These are phyloP conservation scores for Chloropsis cyanopogon DNA, from an alignment of 2,113 vertebrate species.

Conservation along the genomic window DNA sequence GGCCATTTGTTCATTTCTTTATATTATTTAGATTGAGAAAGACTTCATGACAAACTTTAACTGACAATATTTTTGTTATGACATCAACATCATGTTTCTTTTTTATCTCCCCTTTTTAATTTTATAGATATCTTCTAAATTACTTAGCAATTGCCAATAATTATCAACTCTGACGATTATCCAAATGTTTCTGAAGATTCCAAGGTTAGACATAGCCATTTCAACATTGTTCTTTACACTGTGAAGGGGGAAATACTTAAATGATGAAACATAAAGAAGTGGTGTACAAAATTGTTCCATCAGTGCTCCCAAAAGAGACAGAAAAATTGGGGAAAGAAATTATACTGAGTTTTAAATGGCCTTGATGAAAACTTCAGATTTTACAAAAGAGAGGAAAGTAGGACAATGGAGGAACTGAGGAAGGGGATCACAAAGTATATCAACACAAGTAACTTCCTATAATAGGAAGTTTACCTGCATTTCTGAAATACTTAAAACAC, in stretches of 20 bases:
- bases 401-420: neutral
- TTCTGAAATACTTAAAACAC: neutral
- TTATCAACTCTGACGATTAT: neutral
- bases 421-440: neutral
- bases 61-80: neutral
- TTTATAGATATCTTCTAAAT: neutral
- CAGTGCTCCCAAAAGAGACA: neutral
- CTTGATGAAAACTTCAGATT: neutral
- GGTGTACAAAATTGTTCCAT: neutral
- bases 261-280: neutral
- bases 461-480: neutral
- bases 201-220: neutral
- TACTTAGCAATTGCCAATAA: neutral
- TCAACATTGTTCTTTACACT: neutral
- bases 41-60: neutral
- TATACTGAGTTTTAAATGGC: neutral
- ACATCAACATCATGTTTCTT: neutral
- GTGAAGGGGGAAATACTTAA: neutral
- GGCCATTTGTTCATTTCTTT: neutral
- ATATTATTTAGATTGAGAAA: neutral
- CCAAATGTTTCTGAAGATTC: neutral
- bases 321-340: neutral
- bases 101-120: neutral
- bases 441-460: neutral
- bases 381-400: neutral